Evolutionary conservation across 2,888 invertebrate genomes (phyloP), one percentile per base, ranked within the genome.

Genomic region (Mystacides longicornis): DNA sequence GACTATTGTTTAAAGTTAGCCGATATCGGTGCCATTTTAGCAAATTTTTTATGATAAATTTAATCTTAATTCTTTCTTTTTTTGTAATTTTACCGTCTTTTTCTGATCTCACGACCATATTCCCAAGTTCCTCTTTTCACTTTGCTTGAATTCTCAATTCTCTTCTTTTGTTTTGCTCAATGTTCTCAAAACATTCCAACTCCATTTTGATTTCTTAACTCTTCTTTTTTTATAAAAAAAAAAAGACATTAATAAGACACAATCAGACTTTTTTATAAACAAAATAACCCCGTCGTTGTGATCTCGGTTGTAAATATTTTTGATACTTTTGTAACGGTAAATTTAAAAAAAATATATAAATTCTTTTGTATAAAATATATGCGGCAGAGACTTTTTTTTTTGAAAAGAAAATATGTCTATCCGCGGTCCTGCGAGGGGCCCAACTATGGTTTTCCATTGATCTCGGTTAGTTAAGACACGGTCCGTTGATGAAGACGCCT

Each of bases 391-490:
- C 7, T 18, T 48, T 3, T 16, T n/a, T n/a, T n/a, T n/a, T n/a
- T n/a, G n/a, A n/a, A n/a, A n/a, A n/a, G n/a, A n/a, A n/a, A 19
- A 45, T 19, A 21, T 19, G 33, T 22, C 9, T 23, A 48, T 51
- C 48, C 18, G 23, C 19, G 51, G 46, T 37, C 23, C 52, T 49
- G 47, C 23, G 19, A 23, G 27, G 23, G 47, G 56, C 55, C 42
- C 50, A n/a, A 55, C 49, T 23, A 58, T 55, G 57, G 60, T 59
- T 60, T 60, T 60, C 60, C 55, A 48, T 59, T 60, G 60, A 60
- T 60, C 60, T 60, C 60, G 52, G 33, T 48, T 60, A 60, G 60
- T 48, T 58, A 57, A 54, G 55, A 42, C 21, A 37, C 22, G 56
- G 50, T 45, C 56, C 42, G 52, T 50, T 42, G 43, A 55, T 51